Evolutionary conservation across 2,113 vertebrate genomes (phyloP), one percentile per base, ranked within the genome.

Genomic region (Procavia capensis): DNA sequence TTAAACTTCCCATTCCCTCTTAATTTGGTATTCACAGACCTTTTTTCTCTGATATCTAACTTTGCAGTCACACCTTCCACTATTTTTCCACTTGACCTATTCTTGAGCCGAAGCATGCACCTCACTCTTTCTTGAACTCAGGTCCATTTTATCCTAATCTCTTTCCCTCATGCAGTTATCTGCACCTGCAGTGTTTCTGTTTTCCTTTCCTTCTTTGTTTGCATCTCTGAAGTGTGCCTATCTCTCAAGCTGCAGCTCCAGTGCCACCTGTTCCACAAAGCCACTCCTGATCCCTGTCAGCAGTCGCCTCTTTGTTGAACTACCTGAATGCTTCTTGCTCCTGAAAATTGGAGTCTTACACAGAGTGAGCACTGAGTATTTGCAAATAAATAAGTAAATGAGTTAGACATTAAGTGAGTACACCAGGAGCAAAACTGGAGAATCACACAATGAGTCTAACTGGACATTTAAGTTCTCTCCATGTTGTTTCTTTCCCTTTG

Each of bases 381-480:
- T 96, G 83, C 41, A 94, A 93, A 80, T 84, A 63, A 95, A 66
- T 92, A 7, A 85, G 85, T 80, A 86, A 83, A 95, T 93, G 39
- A 96, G 70, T 13, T 90, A 57, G n/a, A 68, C 3, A 19, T 41
- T 50, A 89, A 75, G 27, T 95, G 8, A 72, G 47, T 75, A 85
- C 96, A 93, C 91, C n/a, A 93, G 92, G 61, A 82, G 47, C 29
- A 9, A 85, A 93, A 75, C 63, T 88, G 11, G 43, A 24, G 70
- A 29, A 86, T 85, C 43, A 45, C 78, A 17, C 25, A 80, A 0
- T 85, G 41, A 94, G 29, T 59, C 1, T 81, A 83, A 25, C 64
- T 19, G 61, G 9, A 19, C 88, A 63, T 79, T 85, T 85, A 90
- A 91, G 24, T 41, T 94, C 34, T 80, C 10, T 91, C 45, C 47